Conservation (phyloP, 2,797 vertebrate genomes). For the Bradypodion ventrale region DNA sequence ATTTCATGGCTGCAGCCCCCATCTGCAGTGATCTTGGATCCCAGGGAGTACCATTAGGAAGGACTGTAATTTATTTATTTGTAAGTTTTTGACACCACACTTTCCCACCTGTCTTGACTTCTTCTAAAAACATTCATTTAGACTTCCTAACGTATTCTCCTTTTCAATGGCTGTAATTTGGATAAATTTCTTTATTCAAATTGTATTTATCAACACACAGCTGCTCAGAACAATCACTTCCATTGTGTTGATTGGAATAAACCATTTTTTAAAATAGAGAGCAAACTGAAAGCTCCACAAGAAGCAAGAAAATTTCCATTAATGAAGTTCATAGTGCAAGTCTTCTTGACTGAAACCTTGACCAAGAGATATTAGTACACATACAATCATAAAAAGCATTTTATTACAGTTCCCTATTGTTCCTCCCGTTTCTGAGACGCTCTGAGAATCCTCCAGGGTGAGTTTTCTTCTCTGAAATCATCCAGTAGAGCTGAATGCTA, state of each 20-base stretch:
- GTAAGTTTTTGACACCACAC: background rate
- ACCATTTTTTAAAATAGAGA: background rate
- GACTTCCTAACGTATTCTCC: background rate
- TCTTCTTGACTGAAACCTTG: no score
- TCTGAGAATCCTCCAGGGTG: no score
- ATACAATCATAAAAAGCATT: no score
- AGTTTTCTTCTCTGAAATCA: no score
- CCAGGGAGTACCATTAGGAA: no score
- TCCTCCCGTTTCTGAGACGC: no score
- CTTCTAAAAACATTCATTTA: background rate
- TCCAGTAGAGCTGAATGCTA: no score
- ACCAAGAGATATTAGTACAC: no score
- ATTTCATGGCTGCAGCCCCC: no score
- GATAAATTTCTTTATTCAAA: background rate
- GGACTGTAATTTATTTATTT: background rate
- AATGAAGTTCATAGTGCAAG: background rate
- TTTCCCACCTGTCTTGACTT: constrained; percentile 2
- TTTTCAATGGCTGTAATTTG: background rate
- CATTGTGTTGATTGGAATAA: background rate
- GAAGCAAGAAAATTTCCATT: background rate
- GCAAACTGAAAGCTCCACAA: background rate
- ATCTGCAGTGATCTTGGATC: no score
- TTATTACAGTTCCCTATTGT: no score
- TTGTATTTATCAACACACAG: background rate
- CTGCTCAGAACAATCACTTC: background rate